These are phyloP conservation scores for Nestor notabilis DNA, from an alignment of 2,113 vertebrate genomes.

Conservation along the genomic window DNA sequence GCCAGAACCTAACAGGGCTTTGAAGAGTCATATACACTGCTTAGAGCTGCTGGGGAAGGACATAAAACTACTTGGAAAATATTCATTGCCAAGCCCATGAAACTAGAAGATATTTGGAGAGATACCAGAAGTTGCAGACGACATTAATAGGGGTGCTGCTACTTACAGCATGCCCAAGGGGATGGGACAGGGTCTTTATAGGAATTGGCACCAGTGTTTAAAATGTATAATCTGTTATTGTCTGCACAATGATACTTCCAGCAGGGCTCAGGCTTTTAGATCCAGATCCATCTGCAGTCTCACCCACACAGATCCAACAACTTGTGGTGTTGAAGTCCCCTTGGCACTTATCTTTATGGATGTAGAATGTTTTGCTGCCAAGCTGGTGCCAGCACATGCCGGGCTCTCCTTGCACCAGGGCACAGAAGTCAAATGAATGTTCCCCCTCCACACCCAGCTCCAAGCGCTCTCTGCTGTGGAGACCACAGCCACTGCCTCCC, in stretches of 20 bases:
- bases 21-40: not conserved
- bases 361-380: not conserved
- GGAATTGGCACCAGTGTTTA: not conserved
- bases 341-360: not conserved
- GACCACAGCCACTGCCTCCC: not conserved
- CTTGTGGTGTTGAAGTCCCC: not conserved
- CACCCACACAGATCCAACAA: not conserved
- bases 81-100: not conserved
- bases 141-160: not conserved
- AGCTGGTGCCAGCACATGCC: not conserved
- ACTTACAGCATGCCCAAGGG: not conserved
- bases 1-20: fast-evolving
- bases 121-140: not conserved
- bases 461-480: not conserved
- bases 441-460: not conserved
- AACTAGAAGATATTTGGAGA: not conserved
- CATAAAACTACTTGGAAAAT: not conserved
- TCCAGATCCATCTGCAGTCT: not conserved
- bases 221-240: not conserved
- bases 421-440: not conserved
- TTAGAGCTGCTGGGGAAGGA: not conserved
- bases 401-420: not conserved
- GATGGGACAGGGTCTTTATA: not conserved
- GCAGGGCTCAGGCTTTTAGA: not conserved
- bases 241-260: not conserved